Percentiles rank a stretch among this genome's conserved stretches.
These are phyloP conservation scores for Sminthopsis crassicaudata DNA, from an alignment of 2,113 vertebrate species.

Conservation along the genomic window DNA sequence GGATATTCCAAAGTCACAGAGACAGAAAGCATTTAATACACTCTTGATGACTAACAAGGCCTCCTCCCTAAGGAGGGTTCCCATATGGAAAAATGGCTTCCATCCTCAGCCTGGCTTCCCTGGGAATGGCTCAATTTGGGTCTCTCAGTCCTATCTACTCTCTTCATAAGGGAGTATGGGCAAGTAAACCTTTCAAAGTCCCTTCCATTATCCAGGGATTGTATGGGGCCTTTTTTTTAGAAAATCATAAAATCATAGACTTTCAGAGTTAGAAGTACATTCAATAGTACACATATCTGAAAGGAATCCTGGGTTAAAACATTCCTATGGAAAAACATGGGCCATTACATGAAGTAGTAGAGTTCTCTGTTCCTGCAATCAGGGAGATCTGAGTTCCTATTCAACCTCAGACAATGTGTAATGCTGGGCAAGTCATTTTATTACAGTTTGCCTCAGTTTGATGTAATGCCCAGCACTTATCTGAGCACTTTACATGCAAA, in stretches of 20 bases:
- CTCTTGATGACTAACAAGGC: not conserved
- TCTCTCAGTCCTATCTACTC: not conserved
- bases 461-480: too few relatives aligned
- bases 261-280: not conserved
- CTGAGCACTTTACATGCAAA: not conserved
- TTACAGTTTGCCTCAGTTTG: not conserved
- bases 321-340: not conserved
- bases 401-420: not conserved
- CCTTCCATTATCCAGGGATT: not conserved
- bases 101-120: not conserved
- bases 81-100: not conserved
- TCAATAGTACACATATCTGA: not conserved
- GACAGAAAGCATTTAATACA: not conserved
- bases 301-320: not conserved
- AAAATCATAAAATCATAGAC: not conserved
- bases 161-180: not conserved
- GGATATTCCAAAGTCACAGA: not conserved
- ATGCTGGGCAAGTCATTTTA: not conserved
- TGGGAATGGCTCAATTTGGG: not conserved
- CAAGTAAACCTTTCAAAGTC: not conserved
- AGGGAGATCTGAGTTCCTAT: not conserved
- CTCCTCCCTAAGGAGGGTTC: not conserved
- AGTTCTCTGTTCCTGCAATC: not conserved
- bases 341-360: not conserved
- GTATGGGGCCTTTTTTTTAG: not conserved